Percentiles rank a stretch among this genome's conserved stretches.
Evolutionary conservation across 2,797 vertebrate genomes (phyloP).

Genomic region (Tenualosa thibaudeaui): DNA sequence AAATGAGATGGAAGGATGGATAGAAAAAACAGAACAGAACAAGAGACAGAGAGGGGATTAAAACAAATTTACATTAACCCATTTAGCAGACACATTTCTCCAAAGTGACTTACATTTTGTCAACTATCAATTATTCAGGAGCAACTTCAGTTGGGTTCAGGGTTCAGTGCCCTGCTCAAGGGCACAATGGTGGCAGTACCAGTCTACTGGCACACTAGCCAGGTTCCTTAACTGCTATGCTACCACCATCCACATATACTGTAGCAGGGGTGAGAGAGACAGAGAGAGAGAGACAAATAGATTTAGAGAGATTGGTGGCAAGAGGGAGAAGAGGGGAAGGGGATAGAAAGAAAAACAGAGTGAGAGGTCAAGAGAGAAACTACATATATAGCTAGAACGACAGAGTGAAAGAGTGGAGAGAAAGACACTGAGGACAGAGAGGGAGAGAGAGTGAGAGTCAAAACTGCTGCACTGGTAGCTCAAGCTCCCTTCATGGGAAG

Average conservation of each 20-base stretch:
- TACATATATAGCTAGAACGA: not conserved
- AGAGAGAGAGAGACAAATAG: not conserved
- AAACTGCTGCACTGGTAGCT: not conserved
- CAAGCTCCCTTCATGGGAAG: not conserved
- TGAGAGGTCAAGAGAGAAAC: not conserved
- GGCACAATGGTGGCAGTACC: no score
- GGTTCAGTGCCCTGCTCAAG: no score
- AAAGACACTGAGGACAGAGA: not conserved
- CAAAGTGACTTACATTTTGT: no score
- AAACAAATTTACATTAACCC: no score
- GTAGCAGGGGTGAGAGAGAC: not conserved
- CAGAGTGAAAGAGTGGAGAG: not conserved
- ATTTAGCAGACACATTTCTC: no score
- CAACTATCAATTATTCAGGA: no score
- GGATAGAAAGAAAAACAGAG: not conserved
- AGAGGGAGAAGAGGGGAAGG: not conserved
- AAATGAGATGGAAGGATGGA: not conserved
- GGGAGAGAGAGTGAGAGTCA: not conserved
- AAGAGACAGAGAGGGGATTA: not conserved
- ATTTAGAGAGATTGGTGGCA: not conserved
- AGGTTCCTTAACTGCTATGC: no score
- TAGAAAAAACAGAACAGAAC: not conserved
- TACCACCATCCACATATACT: no score
- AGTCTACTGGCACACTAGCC: no score
- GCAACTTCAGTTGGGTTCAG: no score